Evolutionary conservation across 1,140 invertebrate species (phyloP).

Genomic region (Hyles euphorbiae): DNA sequence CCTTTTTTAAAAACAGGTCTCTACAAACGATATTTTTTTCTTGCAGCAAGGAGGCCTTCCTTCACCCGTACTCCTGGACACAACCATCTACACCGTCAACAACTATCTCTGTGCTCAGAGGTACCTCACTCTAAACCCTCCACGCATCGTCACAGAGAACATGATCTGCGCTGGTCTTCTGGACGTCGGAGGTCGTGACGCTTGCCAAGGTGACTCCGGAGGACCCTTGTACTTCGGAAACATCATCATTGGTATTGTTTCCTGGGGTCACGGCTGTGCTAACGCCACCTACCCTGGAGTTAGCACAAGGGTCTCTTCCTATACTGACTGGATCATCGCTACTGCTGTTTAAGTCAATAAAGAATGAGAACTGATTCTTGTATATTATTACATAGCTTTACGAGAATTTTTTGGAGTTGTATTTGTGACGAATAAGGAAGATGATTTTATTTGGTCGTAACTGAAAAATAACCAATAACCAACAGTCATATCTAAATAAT

Average conservation of each 20-base stretch:
- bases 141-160: conserved; percentile 29
- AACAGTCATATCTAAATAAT: no score
- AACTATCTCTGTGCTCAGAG: conserved; percentile 26
- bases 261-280: conserved; percentile 76
- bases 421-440: no score
- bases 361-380: background rate
- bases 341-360: conserved; percentile 16
- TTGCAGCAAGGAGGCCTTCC: conserved; percentile 50
- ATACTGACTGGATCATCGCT: conserved; percentile 59
- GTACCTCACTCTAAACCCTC: conserved; percentile 15
- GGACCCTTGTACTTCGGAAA: conserved; percentile 74
- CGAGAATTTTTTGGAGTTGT: no score
- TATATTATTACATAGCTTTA: no score
- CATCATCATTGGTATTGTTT: conserved; percentile 71
- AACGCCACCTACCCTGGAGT: conserved; percentile 74
- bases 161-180: conserved; percentile 48
- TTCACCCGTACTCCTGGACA: conserved; percentile 58
- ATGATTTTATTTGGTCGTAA: no score
- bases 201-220: conserved; percentile 83
- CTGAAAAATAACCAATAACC: no score
- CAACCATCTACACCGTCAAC: conserved; percentile 32
- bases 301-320: conserved; percentile 72
- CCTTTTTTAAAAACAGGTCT: no score
- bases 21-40: background rate
- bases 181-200: conserved; percentile 55